phyloP scores from a whole-genome alignment of 2,113 vertebrate genomes.

The Varanus salvator region DNA sequence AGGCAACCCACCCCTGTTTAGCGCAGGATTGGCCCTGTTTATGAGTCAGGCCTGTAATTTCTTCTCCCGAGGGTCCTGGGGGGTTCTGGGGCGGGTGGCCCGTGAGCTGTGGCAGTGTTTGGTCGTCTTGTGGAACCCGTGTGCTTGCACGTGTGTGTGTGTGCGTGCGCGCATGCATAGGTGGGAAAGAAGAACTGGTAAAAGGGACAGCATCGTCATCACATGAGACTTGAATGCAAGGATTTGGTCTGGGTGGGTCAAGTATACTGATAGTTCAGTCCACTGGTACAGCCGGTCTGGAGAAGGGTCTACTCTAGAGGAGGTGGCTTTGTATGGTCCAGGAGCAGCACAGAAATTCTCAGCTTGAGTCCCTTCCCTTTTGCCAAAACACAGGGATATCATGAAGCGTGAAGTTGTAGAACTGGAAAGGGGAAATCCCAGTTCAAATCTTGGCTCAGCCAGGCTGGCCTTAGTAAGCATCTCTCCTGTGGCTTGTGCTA shows the following conservation, averaged over 20 bases:
- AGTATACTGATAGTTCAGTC: not conserved
- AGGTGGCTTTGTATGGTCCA: not conserved
- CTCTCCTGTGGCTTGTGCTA: not conserved
- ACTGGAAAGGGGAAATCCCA: not conserved
- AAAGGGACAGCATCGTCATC: not conserved
- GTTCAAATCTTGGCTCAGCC: not conserved
- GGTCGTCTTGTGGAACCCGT: too few relatives aligned
- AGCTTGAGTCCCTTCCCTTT: not conserved
- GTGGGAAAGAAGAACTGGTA: not conserved
- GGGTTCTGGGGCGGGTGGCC: not conserved
- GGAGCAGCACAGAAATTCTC: not conserved
- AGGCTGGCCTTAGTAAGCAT: not conserved
- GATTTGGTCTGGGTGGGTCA: not conserved
- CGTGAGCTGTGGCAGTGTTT: not conserved
- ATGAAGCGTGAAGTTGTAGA: not conserved
- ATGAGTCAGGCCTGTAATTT: too few relatives aligned
- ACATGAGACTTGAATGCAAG: too few relatives aligned
- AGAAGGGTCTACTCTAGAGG: not conserved
- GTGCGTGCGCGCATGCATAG: not conserved
- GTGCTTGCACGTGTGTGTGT: too few relatives aligned
- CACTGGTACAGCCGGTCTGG: not conserved
- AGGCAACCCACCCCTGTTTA: too few relatives aligned
- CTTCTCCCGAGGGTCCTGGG: not conserved
- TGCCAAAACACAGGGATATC: not conserved
- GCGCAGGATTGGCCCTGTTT: too few relatives aligned